Conservation (phyloP, 2,797 vertebrate species). For the Betta splendens region DNA sequence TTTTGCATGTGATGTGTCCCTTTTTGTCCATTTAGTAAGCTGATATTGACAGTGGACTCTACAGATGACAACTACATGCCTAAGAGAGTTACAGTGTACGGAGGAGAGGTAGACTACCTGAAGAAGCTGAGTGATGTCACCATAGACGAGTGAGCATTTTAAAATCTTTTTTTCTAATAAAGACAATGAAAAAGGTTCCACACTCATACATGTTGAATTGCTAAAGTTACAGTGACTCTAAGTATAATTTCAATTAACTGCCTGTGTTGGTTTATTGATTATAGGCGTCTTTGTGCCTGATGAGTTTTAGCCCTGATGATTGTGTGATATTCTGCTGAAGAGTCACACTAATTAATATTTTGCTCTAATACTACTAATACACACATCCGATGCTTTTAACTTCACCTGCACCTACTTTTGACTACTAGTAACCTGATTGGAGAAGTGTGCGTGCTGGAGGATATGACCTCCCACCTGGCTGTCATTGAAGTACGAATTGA, state of each 20-base stretch:
- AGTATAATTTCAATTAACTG: no score
- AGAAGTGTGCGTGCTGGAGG: constrained; percentile 95
- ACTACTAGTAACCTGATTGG: constrained; percentile 89
- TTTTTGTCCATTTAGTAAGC: constrained; percentile 81
- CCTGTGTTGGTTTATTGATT: no score
- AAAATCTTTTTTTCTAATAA: not conserved
- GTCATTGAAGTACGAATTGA: constrained; percentile 94
- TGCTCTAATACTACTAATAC: not conserved
- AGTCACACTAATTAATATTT: not conserved
- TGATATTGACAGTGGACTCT: constrained; percentile 93
- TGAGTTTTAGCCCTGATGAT: not conserved
- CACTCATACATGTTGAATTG: no score
- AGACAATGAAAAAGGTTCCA: not conserved
- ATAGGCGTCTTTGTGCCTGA: no score
- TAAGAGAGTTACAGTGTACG: constrained; percentile 89
- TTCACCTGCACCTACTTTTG: constrained; percentile 1
- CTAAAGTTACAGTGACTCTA: no score
- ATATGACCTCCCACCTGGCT: constrained; percentile 92
- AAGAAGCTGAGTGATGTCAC: constrained; percentile 93
- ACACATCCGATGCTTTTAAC: not conserved
- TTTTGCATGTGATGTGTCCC: not conserved
- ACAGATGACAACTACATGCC: constrained; percentile 99
- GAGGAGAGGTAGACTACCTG: constrained; percentile 92
- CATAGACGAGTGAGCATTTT: constrained; percentile 91
- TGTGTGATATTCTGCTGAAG: not conserved